These are phyloP conservation scores for Mallotus villosus DNA, from an alignment of 2,797 vertebrate species.

Conservation along the genomic window DNA sequence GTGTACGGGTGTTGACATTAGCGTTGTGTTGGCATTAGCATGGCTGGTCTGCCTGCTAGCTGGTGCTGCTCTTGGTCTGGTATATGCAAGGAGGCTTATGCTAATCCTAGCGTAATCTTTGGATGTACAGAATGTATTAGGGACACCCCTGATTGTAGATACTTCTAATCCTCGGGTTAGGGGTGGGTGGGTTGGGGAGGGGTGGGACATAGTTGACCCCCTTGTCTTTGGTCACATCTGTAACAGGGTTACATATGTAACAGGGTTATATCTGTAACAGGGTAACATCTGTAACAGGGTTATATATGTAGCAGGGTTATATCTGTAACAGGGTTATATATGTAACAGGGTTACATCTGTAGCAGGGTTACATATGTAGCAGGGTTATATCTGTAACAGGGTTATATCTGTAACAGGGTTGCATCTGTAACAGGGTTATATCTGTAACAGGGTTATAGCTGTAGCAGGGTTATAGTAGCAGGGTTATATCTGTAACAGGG, in stretches of 20 bases:
- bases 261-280: too few species aligned
- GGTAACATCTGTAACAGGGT: too few species aligned
- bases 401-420: not conserved
- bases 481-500: constrained; percentile 8
- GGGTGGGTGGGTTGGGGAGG: constrained; percentile 41
- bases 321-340: too few species aligned
- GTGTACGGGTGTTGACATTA: too few species aligned
- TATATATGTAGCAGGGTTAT: too few species aligned
- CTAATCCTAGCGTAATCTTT: constrained; percentile 70
- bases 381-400: too few species aligned
- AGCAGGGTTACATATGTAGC: too few species aligned
- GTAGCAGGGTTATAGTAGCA: too few species aligned
- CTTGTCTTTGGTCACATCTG: constrained; percentile 22
- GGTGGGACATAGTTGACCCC: constrained; percentile 53
- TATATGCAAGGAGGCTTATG: constrained; percentile 48
- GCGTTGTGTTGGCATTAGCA: constrained; percentile 1
- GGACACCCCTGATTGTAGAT: constrained; percentile 58
- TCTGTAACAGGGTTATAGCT: constrained; percentile 14
- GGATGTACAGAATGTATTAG: constrained; percentile 61
- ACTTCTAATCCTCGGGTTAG: constrained; percentile 58
- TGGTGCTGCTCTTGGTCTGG: constrained; percentile 33
- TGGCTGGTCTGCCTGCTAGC: constrained; percentile 32
- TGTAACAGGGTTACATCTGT: too few species aligned
- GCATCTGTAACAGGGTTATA: constrained; percentile 11
- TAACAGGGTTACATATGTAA: not conserved